Conservation (phyloP, 2,888 invertebrate genomes). For the Margaritifera margaritifera region DNA sequence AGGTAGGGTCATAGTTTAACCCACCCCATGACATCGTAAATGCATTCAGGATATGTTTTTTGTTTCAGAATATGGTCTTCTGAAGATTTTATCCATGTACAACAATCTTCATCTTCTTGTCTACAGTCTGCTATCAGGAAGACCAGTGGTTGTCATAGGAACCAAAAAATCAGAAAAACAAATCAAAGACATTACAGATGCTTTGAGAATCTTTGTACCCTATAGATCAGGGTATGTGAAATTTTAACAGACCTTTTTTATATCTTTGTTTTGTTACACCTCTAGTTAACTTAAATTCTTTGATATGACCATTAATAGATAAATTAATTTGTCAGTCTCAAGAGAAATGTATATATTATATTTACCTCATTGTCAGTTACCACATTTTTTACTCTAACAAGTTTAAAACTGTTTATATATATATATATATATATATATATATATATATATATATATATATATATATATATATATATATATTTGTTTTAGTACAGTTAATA, state of each 20-base stretch:
- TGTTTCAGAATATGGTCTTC: slow-evolving; percentile 53
- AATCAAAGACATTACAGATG: slow-evolving; percentile 54
- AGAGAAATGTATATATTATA: no score
- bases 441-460: no score
- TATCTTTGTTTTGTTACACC: background rate
- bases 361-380: no score
- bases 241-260: background rate
- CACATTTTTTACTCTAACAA: no score
- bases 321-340: no score
- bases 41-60: background rate
- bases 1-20: no score
- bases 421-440: no score
- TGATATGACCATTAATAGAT: background rate
- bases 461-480: no score
- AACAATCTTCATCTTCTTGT: slow-evolving; percentile 57
- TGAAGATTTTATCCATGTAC: slow-evolving; percentile 51
- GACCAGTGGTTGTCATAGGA: slow-evolving; percentile 65
- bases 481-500: no score
- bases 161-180: slow-evolving; percentile 49
- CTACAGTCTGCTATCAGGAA: slow-evolving; percentile 64
- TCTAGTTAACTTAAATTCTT: background rate
- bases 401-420: no score
- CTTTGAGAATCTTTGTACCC: slow-evolving; percentile 65
- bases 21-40: no score
- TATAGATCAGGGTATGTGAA: slow-evolving; percentile 49